A percentile compares a stretch with the other conserved stretches of the same genome.
Conservation (phyloP, 2,113 vertebrate species). For the Stercorarius parasiticus region DNA sequence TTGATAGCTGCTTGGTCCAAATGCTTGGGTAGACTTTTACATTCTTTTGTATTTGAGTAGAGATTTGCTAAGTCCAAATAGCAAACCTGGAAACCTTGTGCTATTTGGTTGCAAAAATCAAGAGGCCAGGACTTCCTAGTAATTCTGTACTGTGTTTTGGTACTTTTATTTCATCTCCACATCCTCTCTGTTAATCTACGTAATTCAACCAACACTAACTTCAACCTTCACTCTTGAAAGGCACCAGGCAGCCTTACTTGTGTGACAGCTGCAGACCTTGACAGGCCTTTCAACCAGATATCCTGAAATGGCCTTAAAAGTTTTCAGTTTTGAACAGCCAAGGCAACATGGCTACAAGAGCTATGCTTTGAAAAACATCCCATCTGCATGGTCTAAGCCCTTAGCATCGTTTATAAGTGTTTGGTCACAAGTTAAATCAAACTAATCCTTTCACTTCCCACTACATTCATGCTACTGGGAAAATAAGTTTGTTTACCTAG, state of each 20-base stretch:
- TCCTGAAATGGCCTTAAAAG: not conserved
- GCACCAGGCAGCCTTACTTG: not conserved
- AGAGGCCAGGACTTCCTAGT: not conserved
- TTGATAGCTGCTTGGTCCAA: not conserved
- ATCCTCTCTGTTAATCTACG: not conserved
- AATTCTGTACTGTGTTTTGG: not conserved
- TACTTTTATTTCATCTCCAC: not conserved
- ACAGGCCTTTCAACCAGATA: not conserved
- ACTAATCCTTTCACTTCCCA: constrained; percentile 27
- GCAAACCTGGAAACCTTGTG: not conserved
- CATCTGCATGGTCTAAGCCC: not conserved
- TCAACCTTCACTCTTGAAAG: not conserved
- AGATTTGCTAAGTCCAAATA: not conserved
- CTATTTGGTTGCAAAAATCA: not conserved
- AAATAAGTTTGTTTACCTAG: constrained; percentile 47
- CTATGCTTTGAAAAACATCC: not conserved
- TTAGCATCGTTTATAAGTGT: not conserved
- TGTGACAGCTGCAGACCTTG: not conserved
- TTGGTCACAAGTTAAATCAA: constrained; percentile 31
- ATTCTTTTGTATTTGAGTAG: not conserved
- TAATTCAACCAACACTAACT: not conserved
- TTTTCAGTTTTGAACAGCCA: not conserved
- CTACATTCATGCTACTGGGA: not conserved
- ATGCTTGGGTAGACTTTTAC: not conserved
- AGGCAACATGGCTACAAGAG: not conserved